Evolutionary conservation across 2,113 vertebrate species (phyloP), one percentile per base, ranked within the genome.

Genomic region (Archilochus colubris): DNA sequence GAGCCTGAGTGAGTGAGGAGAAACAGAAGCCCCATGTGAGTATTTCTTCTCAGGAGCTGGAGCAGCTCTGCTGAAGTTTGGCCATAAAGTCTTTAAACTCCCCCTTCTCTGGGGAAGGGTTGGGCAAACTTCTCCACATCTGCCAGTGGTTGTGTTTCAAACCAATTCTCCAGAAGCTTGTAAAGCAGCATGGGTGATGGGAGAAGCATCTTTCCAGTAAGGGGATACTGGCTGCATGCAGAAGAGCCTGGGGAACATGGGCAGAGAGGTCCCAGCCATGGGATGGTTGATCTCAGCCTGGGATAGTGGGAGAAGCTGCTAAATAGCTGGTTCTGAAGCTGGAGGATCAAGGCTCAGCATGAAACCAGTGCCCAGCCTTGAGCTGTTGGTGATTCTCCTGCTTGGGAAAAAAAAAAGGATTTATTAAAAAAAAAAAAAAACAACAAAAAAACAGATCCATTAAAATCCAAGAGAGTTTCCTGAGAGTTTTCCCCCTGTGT

Each of bases 61-160:
- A 66, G 62, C 25, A 50, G 44, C 66, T 82, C 63, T 62, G 95
- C 86, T 90, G 63, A 82, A 33, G 78, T 86, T 72, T 75, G 66
- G 46, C 86, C 62, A 57, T 90, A 90, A 95, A 90, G 79, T 81
- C 82, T 81, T 88, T 54, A 81, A 74, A 33, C 44, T 74, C 11
- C 44, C 36, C 31, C 2, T 1, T 58, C 94, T 57, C 40, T 64
- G 54, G 73, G 73, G 93, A 75, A 54, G n/a, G 63, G 75, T 67
- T 0, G 2, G 51, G 46, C 8, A 33, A 76, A 36, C 1, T 2
- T 80, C 94, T 82, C 64, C 80, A 70, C 76, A 58, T 75, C 73
- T 93, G 82, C 93, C 53, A 36, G 30, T 0, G 1, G 30, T 28
- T 66, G n/a, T 59, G 69, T 28, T 91, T 48, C 53, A 91, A 88